Conservation (phyloP, 2,888 invertebrate genomes). For the Cheilosia scutellata region DNA sequence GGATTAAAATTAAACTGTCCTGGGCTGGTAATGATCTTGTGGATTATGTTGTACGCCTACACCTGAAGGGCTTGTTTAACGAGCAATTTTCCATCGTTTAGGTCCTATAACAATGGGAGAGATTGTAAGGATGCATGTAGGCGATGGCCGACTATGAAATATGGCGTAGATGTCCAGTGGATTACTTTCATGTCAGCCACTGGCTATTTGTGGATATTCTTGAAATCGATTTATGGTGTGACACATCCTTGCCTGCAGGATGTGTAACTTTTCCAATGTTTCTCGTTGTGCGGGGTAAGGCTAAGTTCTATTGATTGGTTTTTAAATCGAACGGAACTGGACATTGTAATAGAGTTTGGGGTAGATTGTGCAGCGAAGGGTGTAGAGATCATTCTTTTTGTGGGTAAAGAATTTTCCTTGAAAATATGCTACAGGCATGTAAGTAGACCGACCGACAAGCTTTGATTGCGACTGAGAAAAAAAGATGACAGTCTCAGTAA, state of each 20-base stretch:
- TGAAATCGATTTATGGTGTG: constrained; percentile 57
- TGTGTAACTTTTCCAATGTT: constrained; percentile 19
- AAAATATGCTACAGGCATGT: too few species aligned
- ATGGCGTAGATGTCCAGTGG: constrained; percentile 40
- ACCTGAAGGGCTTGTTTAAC: constrained; percentile 52
- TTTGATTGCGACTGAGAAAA: too few species aligned
- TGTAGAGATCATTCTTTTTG: too few species aligned
- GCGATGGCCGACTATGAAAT: constrained; percentile 39
- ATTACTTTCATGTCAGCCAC: constrained; percentile 47
- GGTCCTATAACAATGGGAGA: constrained; percentile 33
- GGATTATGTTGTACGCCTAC: constrained; percentile 48
- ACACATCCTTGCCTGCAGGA: constrained; percentile 20
- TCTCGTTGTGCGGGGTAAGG: neutral
- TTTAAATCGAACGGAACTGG: constrained; percentile 20
- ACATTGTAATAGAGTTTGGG: too few species aligned
- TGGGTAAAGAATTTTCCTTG: too few species aligned
- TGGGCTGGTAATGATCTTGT: constrained; percentile 44
- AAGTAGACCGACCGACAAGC: too few species aligned
- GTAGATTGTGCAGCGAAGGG: too few species aligned
- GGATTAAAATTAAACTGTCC: constrained; percentile 54
- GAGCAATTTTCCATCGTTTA: constrained; percentile 52
- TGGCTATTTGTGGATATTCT: constrained; percentile 57
- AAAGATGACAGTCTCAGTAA: too few species aligned
- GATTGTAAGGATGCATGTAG: constrained; percentile 1
- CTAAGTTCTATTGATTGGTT: constrained; percentile 41